A percentile compares a stretch with the other conserved stretches of the same genome.
Evolutionary conservation across 1,140 invertebrate species (phyloP).

Genomic region (Trachelipus rathkii): DNA sequence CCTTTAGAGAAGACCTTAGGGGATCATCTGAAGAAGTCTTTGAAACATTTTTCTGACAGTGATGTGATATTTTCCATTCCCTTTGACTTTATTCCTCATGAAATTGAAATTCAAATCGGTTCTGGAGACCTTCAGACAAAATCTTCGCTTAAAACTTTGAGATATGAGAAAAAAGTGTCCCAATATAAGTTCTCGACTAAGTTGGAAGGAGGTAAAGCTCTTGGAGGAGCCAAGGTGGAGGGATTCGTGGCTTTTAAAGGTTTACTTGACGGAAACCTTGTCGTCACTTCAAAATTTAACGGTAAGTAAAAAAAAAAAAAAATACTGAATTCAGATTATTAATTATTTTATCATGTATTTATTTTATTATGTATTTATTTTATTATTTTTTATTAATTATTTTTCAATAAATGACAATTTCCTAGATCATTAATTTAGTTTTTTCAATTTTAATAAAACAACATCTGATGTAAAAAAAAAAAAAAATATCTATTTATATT

Average conservation of each 20-base stretch:
- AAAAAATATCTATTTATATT: too few species aligned
- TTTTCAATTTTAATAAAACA: too few species aligned
- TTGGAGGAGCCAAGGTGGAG: not conserved
- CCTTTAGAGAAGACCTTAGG: not conserved
- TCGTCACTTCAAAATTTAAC: not conserved
- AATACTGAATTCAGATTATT: too few species aligned
- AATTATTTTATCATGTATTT: too few species aligned
- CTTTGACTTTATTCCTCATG: not conserved
- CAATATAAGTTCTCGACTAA: not conserved
- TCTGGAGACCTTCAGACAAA: not conserved
- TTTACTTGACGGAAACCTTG: not conserved
- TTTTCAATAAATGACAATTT: too few species aligned
- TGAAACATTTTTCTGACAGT: not conserved
- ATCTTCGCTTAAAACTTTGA: not conserved
- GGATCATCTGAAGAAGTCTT: not conserved
- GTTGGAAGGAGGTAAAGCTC: not conserved
- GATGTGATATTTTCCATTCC: not conserved
- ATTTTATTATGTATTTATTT: too few species aligned
- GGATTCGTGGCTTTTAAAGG: not conserved
- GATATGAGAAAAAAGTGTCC: not conserved
- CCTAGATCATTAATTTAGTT: too few species aligned
- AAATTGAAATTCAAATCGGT: not conserved
- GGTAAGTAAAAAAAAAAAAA: not conserved
- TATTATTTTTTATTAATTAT: too few species aligned
- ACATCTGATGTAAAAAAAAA: too few species aligned